Base-by-base conservation (phyloP, 2,113 vertebrate species). In the Capreolus pygargus region DNA sequence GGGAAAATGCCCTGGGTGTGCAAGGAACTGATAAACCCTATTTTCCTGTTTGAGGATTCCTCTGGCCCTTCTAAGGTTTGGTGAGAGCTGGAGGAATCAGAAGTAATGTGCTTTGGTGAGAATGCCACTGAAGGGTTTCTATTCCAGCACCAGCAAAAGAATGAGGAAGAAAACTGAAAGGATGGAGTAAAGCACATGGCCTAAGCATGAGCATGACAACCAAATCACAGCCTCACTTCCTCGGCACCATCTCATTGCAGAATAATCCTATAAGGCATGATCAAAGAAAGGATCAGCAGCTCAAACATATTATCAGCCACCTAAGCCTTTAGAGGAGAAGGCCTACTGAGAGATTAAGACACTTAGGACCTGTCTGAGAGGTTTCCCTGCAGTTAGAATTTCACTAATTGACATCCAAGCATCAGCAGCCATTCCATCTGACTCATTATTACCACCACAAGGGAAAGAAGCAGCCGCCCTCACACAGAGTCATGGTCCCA, bases 251-350 rank as follows among this genome's bases (percentile, higher is more conserved):
- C 86, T 94, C 70, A 79, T 96, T 82, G 74, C 60, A 45, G 87
- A 91, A 92, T 83, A 96, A 97, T 93, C 97, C 96, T 91, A 4
- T 96, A 91, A 95, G 58, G 57, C 9, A 0, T 45, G 94, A 97
- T 93, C 95, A 96, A 95, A 94, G 87, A 89, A 95, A 82, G 83
- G 95, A 97, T 97, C 92, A 89, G 27, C 92, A 92, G 90, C 95
- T 93, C 95, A 96, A 96, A 87, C 79, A 86, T 50, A 76, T 93
- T 86, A 76, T 67, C 89, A 83, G 79, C 79, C 79, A 54, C 86
- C 78, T 92, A 83, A 92, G 83, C 94, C 84, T 95, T 91, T 25
- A 54, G 67, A 96, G 70, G 91, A 64, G 86, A 76, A 84, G 83
- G 36, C 92, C 95, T 36, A 89, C 45, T 45, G 96, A 96, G 96